Evolutionary conservation across 2,113 vertebrate species (phyloP).

Genomic region (Amphiprion ocellaris): DNA sequence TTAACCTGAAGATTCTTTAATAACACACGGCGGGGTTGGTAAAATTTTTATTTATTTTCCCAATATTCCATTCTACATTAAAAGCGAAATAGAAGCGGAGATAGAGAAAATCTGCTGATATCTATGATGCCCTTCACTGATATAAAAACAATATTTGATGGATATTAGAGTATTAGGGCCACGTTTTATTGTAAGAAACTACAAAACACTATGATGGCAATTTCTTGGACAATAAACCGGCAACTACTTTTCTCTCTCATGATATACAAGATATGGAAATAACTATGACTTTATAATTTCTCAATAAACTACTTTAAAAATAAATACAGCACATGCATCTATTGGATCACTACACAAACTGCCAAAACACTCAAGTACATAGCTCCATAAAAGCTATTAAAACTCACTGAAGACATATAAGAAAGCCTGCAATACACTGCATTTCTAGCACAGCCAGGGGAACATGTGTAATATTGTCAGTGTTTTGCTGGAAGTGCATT

Average conservation of each 20-base stretch:
- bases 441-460: conserved; percentile 22
- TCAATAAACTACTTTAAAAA: not conserved
- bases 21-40: not conserved
- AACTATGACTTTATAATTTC: not conserved
- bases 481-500: conserved; percentile 40
- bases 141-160: not conserved
- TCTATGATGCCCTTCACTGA: not conserved
- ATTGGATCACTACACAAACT: not conserved
- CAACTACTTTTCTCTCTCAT: not conserved
- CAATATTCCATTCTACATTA: not conserved
- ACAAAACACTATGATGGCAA: not conserved
- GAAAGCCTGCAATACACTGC: not conserved
- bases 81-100: not conserved
- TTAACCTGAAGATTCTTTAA: conserved; percentile 21
- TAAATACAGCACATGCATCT: not conserved
- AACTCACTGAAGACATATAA: not conserved
- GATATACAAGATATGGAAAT: not conserved
- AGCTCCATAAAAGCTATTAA: conserved; percentile 19
- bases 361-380: conserved; percentile 5
- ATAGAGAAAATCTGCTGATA: not conserved
- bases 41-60: not conserved
- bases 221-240: not conserved
- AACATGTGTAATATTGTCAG: conserved; percentile 32
- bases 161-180: not conserved
- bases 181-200: not conserved